Base-by-base conservation (phyloP, 1,140 invertebrate species). In the Paraescarpia echinospica region DNA sequence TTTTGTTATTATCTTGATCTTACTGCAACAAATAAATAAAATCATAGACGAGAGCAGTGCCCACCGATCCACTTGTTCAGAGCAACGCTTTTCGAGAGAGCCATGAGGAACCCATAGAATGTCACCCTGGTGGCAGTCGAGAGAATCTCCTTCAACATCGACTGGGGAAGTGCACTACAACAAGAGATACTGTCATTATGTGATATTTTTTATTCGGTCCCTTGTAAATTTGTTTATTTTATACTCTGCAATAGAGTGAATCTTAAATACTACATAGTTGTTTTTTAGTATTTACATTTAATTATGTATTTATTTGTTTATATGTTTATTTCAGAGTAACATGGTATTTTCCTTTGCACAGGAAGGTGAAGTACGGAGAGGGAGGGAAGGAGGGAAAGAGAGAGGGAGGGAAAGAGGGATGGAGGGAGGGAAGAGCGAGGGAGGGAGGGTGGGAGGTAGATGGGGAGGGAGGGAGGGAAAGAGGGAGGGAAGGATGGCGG, bases 21-120 rank as follows among this genome's bases (percentile, higher is more conserved):
- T 0, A 51, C 18, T 51, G n/a, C n/a, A n/a, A n/a, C n/a, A n/a
- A n/a, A n/a, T n/a, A n/a, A n/a, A n/a, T n/a, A n/a, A n/a, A n/a
- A n/a, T n/a, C n/a, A n/a, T n/a, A n/a, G n/a, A n/a, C n/a, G n/a
- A n/a, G n/a, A n/a, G 14, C 2, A 77, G 59, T 77, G 59, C 94
- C 92, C 92, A 96, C 95, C 95, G 93, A 96, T 95, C 35, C 94
- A 93, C 92, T 94, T 94, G 93, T 96, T 96, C 35, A 96, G 94
- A 33, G 94, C 93, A 91, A 95, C 95, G 94, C 94, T 95, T 92
- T 96, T 96, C 9, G 95, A 94, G 33, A 96, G 93, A 9, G 94
- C 94, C 94, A 96, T 95, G 5, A 96, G 94, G 93, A 96, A 96
- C 22, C 94, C 95, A 94, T 95, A 96, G 93, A 96, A 96, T 31